Evolutionary conservation across 2,797 vertebrate genomes (phyloP).

Genomic region (Alouatta caraya): DNA sequence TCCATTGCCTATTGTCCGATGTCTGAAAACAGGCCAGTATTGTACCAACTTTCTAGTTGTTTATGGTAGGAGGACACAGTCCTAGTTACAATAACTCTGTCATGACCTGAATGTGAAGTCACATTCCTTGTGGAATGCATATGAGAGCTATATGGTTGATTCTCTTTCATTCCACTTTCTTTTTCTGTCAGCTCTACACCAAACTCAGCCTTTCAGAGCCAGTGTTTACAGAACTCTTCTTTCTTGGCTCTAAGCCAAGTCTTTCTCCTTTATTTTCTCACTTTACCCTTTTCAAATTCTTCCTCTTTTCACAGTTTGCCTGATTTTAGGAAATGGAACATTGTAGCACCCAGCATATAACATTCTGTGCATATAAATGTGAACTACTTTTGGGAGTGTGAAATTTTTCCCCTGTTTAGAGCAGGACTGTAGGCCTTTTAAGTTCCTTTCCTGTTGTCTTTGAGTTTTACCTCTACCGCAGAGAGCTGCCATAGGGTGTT

Average conservation of each 20-base stretch:
- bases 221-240: background rate
- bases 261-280: constrained; percentile 21
- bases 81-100: background rate
- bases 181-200: background rate
- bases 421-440: background rate
- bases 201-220: background rate
- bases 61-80: background rate
- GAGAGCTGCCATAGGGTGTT: background rate
- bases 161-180: background rate
- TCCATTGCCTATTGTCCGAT: background rate
- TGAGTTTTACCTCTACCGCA: background rate
- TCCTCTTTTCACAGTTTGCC: constrained; percentile 39
- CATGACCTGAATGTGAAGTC: background rate
- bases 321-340: constrained; percentile 49
- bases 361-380: constrained; percentile 1
- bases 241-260: background rate
- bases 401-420: constrained; percentile 25
- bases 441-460: background rate
- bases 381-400: constrained; percentile 44
- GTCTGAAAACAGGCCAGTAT: background rate
- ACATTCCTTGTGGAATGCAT: background rate
- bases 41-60: background rate
- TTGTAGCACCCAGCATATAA: background rate
- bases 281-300: constrained; percentile 14
- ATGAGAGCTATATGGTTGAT: background rate